Evolutionary conservation across 2,113 vertebrate genomes (phyloP).

Genomic region (Nothobranchius kuhntae): DNA sequence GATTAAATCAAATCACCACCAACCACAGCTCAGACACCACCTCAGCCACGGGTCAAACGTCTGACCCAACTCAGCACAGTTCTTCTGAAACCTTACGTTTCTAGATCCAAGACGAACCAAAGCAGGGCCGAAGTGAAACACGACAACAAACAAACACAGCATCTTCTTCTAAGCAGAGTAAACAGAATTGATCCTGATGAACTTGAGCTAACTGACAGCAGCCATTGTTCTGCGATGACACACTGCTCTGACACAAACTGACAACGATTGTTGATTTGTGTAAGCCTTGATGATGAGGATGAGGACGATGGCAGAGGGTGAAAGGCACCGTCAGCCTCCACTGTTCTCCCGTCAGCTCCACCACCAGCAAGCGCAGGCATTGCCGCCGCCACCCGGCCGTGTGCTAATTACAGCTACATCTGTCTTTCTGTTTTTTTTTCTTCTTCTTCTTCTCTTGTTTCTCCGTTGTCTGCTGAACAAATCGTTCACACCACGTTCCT

Average conservation of each 20-base stretch:
- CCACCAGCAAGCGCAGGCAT: constrained; percentile 2
- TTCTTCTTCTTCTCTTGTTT: constrained; percentile 5
- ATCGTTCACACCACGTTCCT: constrained; percentile 68
- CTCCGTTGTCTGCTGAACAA: constrained; percentile 47
- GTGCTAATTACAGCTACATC: constrained; percentile 88
- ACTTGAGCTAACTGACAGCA: constrained; percentile 52
- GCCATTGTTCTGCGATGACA: constrained; percentile 49
- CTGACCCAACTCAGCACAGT: not conserved
- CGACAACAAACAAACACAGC: constrained; percentile 48
- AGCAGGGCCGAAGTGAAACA: constrained; percentile 11
- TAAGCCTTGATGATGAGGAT: constrained; percentile 41
- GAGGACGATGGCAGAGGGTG: constrained; percentile 48
- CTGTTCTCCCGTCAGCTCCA: constrained; percentile 40
- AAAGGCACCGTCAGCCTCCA: constrained; percentile 49
- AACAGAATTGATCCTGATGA: constrained; percentile 47
- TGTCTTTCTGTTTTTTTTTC: constrained; percentile 62
- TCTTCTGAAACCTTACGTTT: not conserved
- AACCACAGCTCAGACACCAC: no score
- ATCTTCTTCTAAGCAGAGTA: constrained; percentile 22
- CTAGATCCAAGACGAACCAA: not conserved
- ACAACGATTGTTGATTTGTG: constrained; percentile 58
- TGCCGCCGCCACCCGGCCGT: constrained; percentile 18
- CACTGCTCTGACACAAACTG: constrained; percentile 53
- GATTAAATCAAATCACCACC: no score
- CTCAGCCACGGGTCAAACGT: no score